These are phyloP conservation scores for Piaya cayana DNA, from an alignment of 2,113 vertebrate genomes.

Conservation along the genomic window DNA sequence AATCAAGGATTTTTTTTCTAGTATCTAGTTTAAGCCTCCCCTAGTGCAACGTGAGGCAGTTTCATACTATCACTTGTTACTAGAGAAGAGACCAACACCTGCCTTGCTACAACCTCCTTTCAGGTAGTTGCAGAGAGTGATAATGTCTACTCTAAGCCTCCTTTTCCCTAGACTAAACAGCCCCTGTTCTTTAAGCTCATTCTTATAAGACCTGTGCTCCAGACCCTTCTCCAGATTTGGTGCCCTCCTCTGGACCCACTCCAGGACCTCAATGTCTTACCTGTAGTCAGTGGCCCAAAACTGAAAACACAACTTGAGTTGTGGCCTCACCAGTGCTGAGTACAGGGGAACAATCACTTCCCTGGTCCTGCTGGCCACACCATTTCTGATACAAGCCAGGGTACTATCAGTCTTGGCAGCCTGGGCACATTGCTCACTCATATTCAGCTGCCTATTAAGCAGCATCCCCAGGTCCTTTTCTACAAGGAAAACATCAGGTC, in stretches of 20 bases:
- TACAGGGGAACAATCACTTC: fast-evolving
- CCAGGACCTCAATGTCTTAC: neutral
- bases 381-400: neutral
- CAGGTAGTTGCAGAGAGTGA: neutral
- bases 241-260: fast-evolving
- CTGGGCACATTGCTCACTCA: neutral
- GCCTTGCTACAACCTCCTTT: neutral
- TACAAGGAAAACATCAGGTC: neutral
- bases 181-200: fast-evolving
- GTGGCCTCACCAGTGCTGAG: neutral
- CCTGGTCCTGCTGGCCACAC: neutral
- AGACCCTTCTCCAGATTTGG: fast-evolving
- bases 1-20: neutral
- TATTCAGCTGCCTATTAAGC: fast-evolving
- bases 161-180: neutral
- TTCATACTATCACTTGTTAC: neutral
- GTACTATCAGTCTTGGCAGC: neutral
- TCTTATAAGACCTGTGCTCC: neutral
- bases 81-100: fast-evolving
- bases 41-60: neutral
- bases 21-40: neutral
- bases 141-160: neutral
- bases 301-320: fast-evolving
- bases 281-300: neutral
- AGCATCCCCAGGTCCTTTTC: neutral